phyloP scores from a whole-genome alignment of 2,113 vertebrate species.

The Cephalopholis sonnerati region DNA sequence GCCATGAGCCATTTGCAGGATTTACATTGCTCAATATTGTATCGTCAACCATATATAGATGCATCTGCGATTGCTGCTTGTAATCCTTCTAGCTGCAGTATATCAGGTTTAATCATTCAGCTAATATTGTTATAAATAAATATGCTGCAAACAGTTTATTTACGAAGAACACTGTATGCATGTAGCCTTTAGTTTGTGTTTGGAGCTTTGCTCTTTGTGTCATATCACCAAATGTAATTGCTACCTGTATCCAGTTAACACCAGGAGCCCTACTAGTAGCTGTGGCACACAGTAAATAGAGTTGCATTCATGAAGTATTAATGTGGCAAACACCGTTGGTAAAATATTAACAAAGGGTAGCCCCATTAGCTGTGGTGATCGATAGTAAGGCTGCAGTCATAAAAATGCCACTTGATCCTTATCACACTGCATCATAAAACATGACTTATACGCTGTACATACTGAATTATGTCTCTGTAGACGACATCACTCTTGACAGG shows the following conservation, averaged over 20 bases:
- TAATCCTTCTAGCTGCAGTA: neutral
- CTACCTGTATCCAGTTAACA: neutral
- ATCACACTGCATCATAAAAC: neutral
- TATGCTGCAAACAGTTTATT: neutral
- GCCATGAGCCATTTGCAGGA: constrained; percentile 18
- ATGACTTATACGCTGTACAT: neutral
- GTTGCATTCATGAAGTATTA: neutral
- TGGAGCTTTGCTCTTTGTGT: neutral
- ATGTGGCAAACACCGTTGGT: neutral
- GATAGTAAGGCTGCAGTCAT: neutral
- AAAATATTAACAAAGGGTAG: neutral
- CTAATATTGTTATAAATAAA: neutral
- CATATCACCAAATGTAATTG: neutral
- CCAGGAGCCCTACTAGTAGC: neutral
- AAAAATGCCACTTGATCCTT: neutral
- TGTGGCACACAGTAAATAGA: neutral
- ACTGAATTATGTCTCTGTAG: neutral
- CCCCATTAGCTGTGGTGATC: neutral
- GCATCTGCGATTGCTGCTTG: neutral
- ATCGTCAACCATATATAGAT: too few relatives aligned
- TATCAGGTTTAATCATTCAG: neutral
- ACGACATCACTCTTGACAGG: neutral
- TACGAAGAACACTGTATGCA: neutral
- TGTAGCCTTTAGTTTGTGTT: neutral
- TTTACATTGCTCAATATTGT: constrained; percentile 5